Evolutionary conservation across 1,140 invertebrate genomes (phyloP).

Genomic region (Drosophila nigrodunni): DNA sequence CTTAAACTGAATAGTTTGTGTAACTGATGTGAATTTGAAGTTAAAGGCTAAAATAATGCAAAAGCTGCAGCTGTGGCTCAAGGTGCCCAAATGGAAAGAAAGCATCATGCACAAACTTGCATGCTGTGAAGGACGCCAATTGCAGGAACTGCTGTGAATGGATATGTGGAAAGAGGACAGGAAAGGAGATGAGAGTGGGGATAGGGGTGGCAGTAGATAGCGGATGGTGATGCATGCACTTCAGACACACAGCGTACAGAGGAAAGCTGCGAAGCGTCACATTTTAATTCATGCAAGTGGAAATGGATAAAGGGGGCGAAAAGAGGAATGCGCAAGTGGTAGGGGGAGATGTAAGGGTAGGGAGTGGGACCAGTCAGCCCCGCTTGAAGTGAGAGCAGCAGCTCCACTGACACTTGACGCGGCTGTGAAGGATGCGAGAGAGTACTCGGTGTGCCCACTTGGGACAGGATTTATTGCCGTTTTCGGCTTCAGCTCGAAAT

Average conservation of each 20-base stretch:
- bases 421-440: conserved; percentile 63
- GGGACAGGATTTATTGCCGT: conserved; percentile 76
- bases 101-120: conserved; percentile 5
- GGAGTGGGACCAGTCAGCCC: background rate
- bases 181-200: background rate
- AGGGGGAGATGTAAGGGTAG: background rate
- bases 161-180: background rate
- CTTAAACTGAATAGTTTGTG: background rate
- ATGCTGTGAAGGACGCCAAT: conserved; percentile 18
- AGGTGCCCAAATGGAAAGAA: conserved; percentile 34
- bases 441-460: conserved; percentile 41
- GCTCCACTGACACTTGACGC: conserved; percentile 54
- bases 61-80: conserved; percentile 19
- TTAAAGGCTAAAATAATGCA: conserved; percentile 46
- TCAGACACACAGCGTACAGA: conserved; percentile 14
- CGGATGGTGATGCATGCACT: background rate
- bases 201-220: too few relatives aligned
- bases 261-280: conserved; percentile 36
- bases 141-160: background rate
- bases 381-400: background rate
- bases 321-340: background rate
- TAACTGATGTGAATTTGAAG: background rate
- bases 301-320: background rate
- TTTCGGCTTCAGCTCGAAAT: conserved; percentile 77
- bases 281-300: conserved; percentile 74